Evolutionary conservation across 2,113 vertebrate species (phyloP), one percentile per base, ranked within the genome.

Genomic region (Centropus bengalensis): DNA sequence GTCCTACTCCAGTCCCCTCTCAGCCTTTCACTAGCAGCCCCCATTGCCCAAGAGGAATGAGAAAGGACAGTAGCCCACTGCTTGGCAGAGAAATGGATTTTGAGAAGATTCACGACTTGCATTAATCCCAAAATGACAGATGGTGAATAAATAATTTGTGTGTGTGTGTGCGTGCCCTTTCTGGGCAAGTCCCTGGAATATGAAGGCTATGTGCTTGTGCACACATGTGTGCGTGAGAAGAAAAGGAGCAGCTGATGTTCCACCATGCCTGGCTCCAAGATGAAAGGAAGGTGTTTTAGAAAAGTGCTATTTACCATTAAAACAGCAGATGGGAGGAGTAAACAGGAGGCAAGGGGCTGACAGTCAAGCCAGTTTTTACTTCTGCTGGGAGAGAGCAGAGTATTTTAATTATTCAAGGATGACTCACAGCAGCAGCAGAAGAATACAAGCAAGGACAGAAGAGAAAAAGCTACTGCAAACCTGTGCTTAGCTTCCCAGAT

Each of bases 141-240:
- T 3, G 33, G 24, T 8, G 40, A 49, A 6, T 1, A 23, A 47
- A 33, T 23, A 21, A 7, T 5, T 3, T 5, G 49, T 22, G 83
- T 18, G 19, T 0, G 9, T 1, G 32, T 18, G 19, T 0, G 9
- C 1, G 32, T 5, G 66, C 22, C 52, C 56, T 70, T 28, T 14
- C 17, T 5, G 2, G 3, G 33, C 45, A 5, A 55, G 47, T 3
- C 28, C 69, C 36, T 33, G 5, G 32, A 40, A 27, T 4, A 7
- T 30, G 4, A 3, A 6, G 54, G 44, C 27, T 4, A 23, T 2
- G 2, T 30, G 67, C 42, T 66, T 4, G 7, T 1, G 23, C 84
- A n/a, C 2, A 30, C 40, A 10, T 5, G 5, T 2, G 6, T 26
- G 26, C 18, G 47, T 28, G 8, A 45, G 28, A 17, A 45, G 17